Conservation (phyloP, 2,113 vertebrate species). For the Xerus inauris region DNA sequence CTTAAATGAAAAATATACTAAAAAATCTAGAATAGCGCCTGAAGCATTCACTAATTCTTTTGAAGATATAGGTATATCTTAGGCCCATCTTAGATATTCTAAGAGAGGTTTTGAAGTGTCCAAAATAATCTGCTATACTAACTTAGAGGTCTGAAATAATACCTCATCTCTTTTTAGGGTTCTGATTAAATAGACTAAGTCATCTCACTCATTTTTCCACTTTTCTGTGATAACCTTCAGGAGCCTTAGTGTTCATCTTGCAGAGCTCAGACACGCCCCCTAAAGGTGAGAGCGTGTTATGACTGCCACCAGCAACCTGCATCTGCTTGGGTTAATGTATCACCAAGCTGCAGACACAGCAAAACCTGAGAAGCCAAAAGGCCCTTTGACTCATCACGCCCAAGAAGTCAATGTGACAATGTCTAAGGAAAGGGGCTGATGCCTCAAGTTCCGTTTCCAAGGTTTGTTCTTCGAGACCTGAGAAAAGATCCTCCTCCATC, state of each 20-base stretch:
- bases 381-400: not conserved
- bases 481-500: not conserved
- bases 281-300: not conserved
- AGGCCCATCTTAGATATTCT: not conserved
- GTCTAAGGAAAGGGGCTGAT: not conserved
- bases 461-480: not conserved
- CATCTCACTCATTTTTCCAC: not conserved
- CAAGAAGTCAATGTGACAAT: not conserved
- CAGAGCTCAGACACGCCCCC: not conserved
- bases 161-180: not conserved
- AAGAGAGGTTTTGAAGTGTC: not conserved
- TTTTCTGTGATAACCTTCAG: not conserved
- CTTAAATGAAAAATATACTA: not conserved
- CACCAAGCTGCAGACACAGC: not conserved
- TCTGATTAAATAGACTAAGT: not conserved
- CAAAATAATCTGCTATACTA: not conserved
- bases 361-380: not conserved
- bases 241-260: not conserved
- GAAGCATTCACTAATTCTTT: not conserved
- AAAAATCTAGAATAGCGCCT: conserved; percentile 11
- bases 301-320: not conserved
- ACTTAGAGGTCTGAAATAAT: conserved; percentile 6
- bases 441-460: not conserved
- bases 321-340: not conserved
- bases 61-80: not conserved